Evolutionary conservation across 1,140 invertebrate species (phyloP).

Genomic region (Cherax quadricarinatus): DNA sequence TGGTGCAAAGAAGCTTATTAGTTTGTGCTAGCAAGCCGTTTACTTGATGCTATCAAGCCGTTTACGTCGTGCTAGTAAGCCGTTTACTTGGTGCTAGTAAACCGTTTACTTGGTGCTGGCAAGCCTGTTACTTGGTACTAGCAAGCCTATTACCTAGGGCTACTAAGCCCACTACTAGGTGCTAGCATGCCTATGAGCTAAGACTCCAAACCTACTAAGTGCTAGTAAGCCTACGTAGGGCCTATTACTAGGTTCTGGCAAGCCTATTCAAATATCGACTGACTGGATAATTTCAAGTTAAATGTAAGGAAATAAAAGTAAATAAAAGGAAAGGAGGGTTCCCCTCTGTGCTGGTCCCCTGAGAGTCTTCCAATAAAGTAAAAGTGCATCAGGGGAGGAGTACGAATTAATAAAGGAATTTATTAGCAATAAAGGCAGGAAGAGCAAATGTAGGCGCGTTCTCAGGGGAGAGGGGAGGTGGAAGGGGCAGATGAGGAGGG

Average conservation of each 20-base stretch:
- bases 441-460: conserved; percentile 61
- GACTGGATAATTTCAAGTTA: conserved; percentile 26
- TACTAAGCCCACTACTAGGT: no score
- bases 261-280: conserved; percentile 43
- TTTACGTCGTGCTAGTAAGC: no score
- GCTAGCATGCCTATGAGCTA: no score
- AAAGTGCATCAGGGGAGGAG: conserved; percentile 70
- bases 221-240: background rate
- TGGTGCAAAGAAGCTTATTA: no score
- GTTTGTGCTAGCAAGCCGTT: no score
- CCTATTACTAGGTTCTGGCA: background rate
- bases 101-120: no score
- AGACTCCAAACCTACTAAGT: no score
- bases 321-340: conserved; percentile 41
- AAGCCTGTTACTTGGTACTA: no score
- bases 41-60: no score
- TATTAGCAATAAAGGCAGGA: conserved; percentile 70
- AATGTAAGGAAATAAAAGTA: conserved; percentile 60
- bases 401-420: conserved; percentile 72
- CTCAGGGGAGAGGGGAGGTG: conserved; percentile 43
- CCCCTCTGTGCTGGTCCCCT: background rate
- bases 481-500: background rate
- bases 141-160: no score
- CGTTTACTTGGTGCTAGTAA: no score
- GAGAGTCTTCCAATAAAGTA: conserved; percentile 65